Evolutionary conservation across 2,113 vertebrate genomes (phyloP).

Genomic region (Miniopterus natalensis): DNA sequence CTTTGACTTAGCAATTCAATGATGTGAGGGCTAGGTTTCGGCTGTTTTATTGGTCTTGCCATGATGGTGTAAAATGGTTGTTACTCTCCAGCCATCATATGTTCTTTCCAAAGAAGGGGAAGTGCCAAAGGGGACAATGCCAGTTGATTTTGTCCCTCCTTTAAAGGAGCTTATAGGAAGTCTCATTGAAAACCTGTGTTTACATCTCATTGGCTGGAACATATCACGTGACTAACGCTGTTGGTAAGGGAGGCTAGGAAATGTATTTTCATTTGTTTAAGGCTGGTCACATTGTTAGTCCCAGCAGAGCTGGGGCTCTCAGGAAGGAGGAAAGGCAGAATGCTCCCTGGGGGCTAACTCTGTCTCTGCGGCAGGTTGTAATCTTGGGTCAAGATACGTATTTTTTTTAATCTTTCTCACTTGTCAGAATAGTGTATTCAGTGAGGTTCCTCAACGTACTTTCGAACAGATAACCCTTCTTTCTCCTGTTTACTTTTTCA

Average conservation of each 20-base stretch:
- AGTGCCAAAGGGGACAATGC: not conserved
- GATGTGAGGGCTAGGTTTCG: not conserved
- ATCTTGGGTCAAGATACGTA: not conserved
- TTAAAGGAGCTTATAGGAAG: conserved; percentile 3
- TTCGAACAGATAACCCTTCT: not conserved
- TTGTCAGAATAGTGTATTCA: not conserved
- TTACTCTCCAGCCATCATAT: not conserved
- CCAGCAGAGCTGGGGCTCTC: not conserved
- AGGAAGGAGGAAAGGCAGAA: not conserved
- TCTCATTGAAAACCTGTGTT: not conserved
- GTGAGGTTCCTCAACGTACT: not conserved
- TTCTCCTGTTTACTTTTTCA: not conserved
- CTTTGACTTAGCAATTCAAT: conserved; percentile 29
- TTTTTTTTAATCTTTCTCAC: not conserved
- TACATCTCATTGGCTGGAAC: not conserved
- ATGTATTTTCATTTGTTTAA: conserved; percentile 4
- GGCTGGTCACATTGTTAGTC: not conserved
- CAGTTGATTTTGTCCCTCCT: not conserved
- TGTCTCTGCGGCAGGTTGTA: not conserved
- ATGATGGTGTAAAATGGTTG: not conserved
- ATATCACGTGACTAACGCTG: not conserved
- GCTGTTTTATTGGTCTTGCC: not conserved
- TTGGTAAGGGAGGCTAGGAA: not conserved
- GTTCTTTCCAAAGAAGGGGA: not conserved
- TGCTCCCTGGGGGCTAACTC: not conserved